Conservation (phyloP, 1,140 invertebrate species). For the Aradophagus sp. region DNA sequence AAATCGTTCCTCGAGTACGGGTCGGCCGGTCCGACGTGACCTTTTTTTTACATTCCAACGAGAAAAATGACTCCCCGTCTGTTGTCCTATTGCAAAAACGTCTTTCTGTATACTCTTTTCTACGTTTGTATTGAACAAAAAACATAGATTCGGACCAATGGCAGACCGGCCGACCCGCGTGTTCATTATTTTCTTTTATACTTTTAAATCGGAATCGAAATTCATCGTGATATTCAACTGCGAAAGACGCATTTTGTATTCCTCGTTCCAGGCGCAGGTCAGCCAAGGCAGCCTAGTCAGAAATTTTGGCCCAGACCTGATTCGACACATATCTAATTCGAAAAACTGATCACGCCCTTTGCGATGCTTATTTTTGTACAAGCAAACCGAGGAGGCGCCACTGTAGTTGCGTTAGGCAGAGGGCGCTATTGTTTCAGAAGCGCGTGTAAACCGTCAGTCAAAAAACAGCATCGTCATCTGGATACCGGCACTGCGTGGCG, state of each 20-base stretch:
- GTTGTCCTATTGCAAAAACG: neutral
- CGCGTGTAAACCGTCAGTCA: no score
- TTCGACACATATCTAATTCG: conserved; percentile 19
- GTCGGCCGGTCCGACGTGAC: conserved; percentile 5
- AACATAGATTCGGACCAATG: conserved; percentile 9
- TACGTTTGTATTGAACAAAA: conserved; percentile 23
- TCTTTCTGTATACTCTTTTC: conserved; percentile 11
- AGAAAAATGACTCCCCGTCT: neutral
- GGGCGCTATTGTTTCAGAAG: neutral
- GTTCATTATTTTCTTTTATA: neutral
- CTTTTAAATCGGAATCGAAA: conserved; percentile 1
- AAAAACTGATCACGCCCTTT: conserved; percentile 4
- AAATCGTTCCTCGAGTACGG: conserved; percentile 37
- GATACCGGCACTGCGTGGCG: no score
- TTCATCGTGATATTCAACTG: conserved; percentile 28
- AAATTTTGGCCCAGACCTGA: neutral
- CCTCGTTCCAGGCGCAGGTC: conserved; percentile 7
- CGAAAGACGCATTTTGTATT: conserved; percentile 7
- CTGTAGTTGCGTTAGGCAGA: neutral
- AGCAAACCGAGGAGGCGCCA: neutral
- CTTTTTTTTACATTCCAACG: conserved; percentile 31
- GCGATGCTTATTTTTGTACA: conserved; percentile 3
- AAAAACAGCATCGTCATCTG: no score
- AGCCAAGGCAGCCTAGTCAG: conserved; percentile 22
- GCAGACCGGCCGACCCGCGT: conserved; percentile 2